phyloP scores from a whole-genome alignment of 2,888 invertebrate species.

The Leptogaster cylindrica region DNA sequence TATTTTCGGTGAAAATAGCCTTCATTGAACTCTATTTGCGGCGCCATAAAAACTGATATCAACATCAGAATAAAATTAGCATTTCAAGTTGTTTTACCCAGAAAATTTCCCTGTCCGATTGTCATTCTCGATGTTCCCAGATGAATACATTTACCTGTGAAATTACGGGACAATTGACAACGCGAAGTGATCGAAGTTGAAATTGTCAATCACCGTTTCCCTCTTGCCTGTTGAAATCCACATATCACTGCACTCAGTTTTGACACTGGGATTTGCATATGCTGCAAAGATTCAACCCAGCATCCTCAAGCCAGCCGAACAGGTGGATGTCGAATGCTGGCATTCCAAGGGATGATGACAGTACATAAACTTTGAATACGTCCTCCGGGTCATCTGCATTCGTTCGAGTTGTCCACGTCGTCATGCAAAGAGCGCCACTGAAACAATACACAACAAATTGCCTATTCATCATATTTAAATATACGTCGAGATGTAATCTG shows the following conservation, averaged over 20 bases:
- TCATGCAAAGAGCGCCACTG: constrained; percentile 31
- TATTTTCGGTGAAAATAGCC: too few relatives aligned
- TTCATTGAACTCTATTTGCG: too few relatives aligned
- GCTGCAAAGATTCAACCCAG: background rate
- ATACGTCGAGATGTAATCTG: constrained; percentile 14
- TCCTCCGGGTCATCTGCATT: constrained; percentile 22
- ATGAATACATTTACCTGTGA: constrained; percentile 6
- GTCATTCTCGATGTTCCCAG: background rate
- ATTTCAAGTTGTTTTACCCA: too few relatives aligned
- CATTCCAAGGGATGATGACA: background rate
- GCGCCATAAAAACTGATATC: too few relatives aligned
- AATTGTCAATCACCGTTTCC: constrained; percentile 21
- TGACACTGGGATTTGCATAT: constrained; percentile 24
- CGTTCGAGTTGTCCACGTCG: constrained; percentile 11
- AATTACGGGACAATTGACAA: constrained; percentile 18
- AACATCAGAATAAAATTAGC: too few relatives aligned
- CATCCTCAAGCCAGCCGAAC: background rate
- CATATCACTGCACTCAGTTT: constrained; percentile 29
- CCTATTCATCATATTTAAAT: constrained; percentile 35
- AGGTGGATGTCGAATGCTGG: constrained; percentile 12
- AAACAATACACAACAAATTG: constrained; percentile 31
- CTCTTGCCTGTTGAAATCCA: constrained; percentile 19
- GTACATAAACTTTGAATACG: constrained; percentile 17
- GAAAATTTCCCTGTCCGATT: background rate
- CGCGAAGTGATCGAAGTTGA: background rate